Conservation (phyloP, 2,797 vertebrate genomes). For the Phrynocephalus vlangalii region DNA sequence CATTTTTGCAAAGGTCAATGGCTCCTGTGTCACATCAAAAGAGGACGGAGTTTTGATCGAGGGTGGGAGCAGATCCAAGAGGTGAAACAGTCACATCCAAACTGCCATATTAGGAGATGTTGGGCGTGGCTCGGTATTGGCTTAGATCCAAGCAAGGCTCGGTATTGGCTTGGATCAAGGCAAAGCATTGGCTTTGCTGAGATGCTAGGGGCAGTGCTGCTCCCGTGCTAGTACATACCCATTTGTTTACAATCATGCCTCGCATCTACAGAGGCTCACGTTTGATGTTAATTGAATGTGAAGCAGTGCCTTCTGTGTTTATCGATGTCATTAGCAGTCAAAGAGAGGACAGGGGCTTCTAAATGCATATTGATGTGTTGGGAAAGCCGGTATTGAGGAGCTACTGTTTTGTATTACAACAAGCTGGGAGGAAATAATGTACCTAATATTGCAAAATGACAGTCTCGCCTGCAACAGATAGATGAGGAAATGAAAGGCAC, state of each 20-base stretch:
- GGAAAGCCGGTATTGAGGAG: background rate
- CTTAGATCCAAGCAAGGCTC: too few relatives aligned
- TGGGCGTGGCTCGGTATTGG: background rate
- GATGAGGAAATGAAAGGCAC: background rate
- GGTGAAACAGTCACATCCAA: background rate
- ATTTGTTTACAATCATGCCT: background rate
- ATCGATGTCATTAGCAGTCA: background rate
- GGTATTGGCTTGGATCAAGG: background rate
- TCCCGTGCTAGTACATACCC: background rate
- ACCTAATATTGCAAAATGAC: background rate
- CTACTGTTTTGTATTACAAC: background rate
- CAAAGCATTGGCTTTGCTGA: background rate
- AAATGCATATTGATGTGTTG: background rate
- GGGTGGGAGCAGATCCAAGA: background rate
- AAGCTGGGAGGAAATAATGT: background rate
- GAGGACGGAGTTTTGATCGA: background rate
- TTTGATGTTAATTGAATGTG: background rate
- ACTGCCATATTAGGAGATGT: background rate
- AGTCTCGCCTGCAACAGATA: background rate
- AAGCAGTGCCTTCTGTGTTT: background rate
- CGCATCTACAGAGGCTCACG: background rate
- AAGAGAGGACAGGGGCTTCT: background rate
- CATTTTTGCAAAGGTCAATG: background rate
- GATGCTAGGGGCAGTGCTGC: background rate
- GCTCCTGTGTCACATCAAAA: background rate